phyloP scores from a whole-genome alignment of 2,888 invertebrate genomes.

The Drosophila bunnanda region DNA sequence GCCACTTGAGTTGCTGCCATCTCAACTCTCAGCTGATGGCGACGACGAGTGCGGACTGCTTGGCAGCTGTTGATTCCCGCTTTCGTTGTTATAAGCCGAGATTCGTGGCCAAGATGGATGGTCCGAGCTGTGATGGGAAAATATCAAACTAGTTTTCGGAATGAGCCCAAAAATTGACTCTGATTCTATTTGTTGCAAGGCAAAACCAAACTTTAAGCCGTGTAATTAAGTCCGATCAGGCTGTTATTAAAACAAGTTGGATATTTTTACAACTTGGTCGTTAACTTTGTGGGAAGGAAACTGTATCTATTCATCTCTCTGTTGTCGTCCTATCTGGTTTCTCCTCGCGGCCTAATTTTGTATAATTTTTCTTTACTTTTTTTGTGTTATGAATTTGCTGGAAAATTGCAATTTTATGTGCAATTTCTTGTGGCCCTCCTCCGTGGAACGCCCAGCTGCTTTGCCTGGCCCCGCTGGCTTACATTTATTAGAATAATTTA shows the following conservation, averaged over 20 bases:
- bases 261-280: conserved; percentile 10
- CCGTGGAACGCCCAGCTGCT: conserved; percentile 23
- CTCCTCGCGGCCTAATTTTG: conserved; percentile 62
- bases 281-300: conserved; percentile 5
- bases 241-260: conserved; percentile 3
- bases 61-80: conserved; percentile 67
- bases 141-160: background rate
- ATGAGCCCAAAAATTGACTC: background rate
- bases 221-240: conserved; percentile 5
- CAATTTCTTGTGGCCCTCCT: conserved; percentile 63
- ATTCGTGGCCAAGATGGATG: background rate
- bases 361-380: conserved; percentile 54
- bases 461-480: conserved; percentile 34
- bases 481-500: conserved; percentile 74
- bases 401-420: conserved; percentile 79
- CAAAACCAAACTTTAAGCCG: conserved; percentile 1
- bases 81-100: conserved; percentile 10
- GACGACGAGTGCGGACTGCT: conserved; percentile 43
- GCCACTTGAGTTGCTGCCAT: conserved; percentile 71
- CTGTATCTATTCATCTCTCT: conserved; percentile 18
- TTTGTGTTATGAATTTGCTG: conserved; percentile 74
- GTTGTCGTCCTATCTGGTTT: conserved; percentile 53
- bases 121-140: background rate
- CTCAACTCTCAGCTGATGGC: conserved; percentile 58
- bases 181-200: conserved; percentile 1